Evolutionary conservation across 2,797 vertebrate species (phyloP).

Genomic region (Leucoraja ocellata): DNA sequence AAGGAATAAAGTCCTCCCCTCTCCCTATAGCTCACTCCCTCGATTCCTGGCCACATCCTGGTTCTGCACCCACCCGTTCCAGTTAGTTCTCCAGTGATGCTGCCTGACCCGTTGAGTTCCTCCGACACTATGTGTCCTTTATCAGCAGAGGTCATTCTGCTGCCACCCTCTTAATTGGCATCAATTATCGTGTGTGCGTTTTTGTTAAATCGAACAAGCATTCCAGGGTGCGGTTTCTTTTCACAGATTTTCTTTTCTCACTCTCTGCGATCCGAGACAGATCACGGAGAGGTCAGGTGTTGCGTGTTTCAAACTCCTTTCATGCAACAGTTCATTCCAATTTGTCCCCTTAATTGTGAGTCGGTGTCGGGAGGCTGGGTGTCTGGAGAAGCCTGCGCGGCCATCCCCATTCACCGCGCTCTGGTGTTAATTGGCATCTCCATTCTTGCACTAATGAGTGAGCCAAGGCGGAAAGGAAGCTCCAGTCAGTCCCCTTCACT

Average conservation of each 20-base stretch:
- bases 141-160: not conserved
- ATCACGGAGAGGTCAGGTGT: slow-evolving; percentile 27
- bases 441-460: slow-evolving; percentile 67
- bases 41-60: no score
- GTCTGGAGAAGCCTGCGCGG: slow-evolving; percentile 52
- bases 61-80: no score
- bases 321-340: slow-evolving; percentile 13
- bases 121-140: no score
- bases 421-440: slow-evolving; percentile 67
- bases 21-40: no score
- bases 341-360: slow-evolving; percentile 26
- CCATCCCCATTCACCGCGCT: slow-evolving; percentile 48
- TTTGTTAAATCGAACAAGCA: not conserved
- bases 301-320: slow-evolving; percentile 17
- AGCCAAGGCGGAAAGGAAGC: slow-evolving; percentile 71
- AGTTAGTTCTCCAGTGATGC: no score
- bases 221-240: not conserved
- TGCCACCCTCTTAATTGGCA: not conserved
- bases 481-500: slow-evolving; percentile 66
- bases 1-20: no score
- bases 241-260: not conserved
- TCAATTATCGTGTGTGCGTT: not conserved
- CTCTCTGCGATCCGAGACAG: not conserved
- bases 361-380: slow-evolving; percentile 29
- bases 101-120: no score